Evolutionary conservation across 1,140 invertebrate species (phyloP).

Genomic region (Fopius arisanus): DNA sequence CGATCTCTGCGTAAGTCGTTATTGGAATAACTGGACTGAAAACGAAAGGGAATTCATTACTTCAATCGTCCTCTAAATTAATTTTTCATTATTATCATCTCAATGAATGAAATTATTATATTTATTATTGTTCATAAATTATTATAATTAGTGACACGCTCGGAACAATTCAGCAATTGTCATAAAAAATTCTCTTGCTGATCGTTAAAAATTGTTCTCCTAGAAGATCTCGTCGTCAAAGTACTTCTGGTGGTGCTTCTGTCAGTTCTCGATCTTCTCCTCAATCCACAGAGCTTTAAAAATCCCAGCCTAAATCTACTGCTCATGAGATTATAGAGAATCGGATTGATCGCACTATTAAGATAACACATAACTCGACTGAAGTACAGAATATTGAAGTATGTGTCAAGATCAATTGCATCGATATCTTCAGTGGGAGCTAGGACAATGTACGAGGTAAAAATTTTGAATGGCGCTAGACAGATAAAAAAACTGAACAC

Average conservation of each 20-base stretch:
- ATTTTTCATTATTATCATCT: too few relatives aligned
- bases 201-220: constrained; percentile 56
- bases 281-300: constrained; percentile 69
- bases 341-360: constrained; percentile 85
- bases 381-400: constrained; percentile 82
- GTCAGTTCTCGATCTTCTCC: constrained; percentile 54
- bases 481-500: constrained; percentile 88
- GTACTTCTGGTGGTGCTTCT: constrained; percentile 65
- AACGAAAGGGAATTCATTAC: constrained; percentile 37
- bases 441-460: constrained; percentile 83
- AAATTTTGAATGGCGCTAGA: constrained; percentile 81
- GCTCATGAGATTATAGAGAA: constrained; percentile 85
- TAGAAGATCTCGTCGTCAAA: constrained; percentile 56
- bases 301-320: constrained; percentile 85
- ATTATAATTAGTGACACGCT: too few relatives aligned
- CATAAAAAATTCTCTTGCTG: constrained; percentile 59
- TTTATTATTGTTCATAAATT: too few relatives aligned
- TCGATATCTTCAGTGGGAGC: constrained; percentile 69
- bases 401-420: constrained; percentile 74
- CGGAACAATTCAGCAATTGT: constrained; percentile 17
- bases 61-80: background rate
- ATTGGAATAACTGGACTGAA: constrained; percentile 82
- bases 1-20: constrained; percentile 75
- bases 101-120: too few relatives aligned
- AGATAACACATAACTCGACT: constrained; percentile 86